A percentile compares a stretch with the other conserved stretches of the same genome.
Conservation (phyloP, 2,888 invertebrate species). For the Rhagonycha lutea region DNA sequence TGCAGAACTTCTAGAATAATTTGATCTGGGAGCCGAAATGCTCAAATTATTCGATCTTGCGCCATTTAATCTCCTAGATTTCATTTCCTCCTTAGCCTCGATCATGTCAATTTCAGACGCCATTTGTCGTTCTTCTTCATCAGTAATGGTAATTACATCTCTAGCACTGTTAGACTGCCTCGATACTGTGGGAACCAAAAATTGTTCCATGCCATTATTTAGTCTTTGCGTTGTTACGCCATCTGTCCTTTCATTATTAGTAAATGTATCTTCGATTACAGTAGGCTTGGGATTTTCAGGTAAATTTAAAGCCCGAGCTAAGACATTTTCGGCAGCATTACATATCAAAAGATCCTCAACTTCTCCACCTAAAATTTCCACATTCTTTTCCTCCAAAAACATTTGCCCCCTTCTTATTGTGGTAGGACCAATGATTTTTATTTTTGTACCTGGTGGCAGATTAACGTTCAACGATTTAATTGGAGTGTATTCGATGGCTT, state of each 20-base stretch:
- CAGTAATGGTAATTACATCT: not conserved
- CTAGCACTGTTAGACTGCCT: not conserved
- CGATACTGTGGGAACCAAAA: not conserved
- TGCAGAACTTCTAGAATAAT: not conserved
- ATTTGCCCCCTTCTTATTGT: conserved; percentile 71
- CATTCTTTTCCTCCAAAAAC: conserved; percentile 63
- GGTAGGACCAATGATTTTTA: conserved; percentile 70
- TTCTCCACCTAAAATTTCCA: conserved; percentile 73
- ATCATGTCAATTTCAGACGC: not conserved
- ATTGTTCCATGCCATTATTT: not conserved
- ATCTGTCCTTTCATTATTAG: not conserved
- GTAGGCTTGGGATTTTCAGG: conserved; percentile 57
- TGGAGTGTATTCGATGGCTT: conserved; percentile 72
- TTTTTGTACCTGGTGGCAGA: conserved; percentile 65
- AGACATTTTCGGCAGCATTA: conserved; percentile 65
- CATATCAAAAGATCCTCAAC: conserved; percentile 64
- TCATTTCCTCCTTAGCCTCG: not conserved
- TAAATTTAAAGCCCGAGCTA: conserved; percentile 63
- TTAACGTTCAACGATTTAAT: conserved; percentile 62
- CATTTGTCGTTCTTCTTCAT: not conserved
- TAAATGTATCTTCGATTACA: conserved; percentile 36
- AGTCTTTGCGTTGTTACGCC: not conserved
- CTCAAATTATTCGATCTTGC: not conserved
- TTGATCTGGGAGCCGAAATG: not conserved
- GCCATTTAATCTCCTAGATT: not conserved